A percentile compares a stretch with the other conserved stretches of the same genome.
Conservation (phyloP, 2,113 vertebrate genomes). For the Salvelinus namaycush region DNA sequence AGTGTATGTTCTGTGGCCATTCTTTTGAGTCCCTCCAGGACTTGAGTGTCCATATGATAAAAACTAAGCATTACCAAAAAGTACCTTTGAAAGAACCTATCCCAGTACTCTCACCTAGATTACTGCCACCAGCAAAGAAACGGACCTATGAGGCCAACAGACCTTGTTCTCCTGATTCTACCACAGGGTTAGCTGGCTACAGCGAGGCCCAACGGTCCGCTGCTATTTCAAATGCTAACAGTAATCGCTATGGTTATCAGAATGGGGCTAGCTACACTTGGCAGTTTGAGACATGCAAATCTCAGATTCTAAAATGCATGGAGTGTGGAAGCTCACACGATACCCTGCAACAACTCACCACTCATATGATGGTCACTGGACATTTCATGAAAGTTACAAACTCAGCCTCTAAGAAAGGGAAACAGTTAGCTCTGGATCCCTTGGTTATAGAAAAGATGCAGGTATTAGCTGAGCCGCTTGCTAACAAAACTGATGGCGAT, state of each 20-base stretch:
- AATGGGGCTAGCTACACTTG: slow-evolving; percentile 98
- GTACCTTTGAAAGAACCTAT: slow-evolving; percentile 99
- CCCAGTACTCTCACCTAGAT: slow-evolving; percentile 89
- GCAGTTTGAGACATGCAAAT: slow-evolving; percentile 99
- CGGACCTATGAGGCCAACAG: slow-evolving; percentile 89
- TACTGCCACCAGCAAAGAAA: slow-evolving; percentile 91
- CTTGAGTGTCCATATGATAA: slow-evolving; percentile 98
- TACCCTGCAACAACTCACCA: slow-evolving; percentile 94
- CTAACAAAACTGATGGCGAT: slow-evolving; percentile 76
- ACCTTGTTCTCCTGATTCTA: slow-evolving; percentile 95
- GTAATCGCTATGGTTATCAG: slow-evolving; percentile 94
- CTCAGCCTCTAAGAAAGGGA: slow-evolving; percentile 97
- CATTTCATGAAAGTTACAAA: slow-evolving; percentile 98
- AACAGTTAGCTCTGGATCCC: slow-evolving; percentile 92
- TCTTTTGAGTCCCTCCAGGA: slow-evolving; percentile 98
- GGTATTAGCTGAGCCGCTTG: slow-evolving; percentile 80
- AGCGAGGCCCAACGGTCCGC: slow-evolving; percentile 81
- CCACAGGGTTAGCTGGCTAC: slow-evolving; percentile 85
- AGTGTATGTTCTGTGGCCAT: slow-evolving; percentile 98
- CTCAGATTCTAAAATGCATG: slow-evolving; percentile 98
- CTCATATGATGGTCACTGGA: slow-evolving; percentile 99
- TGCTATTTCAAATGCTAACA: slow-evolving; percentile 76
- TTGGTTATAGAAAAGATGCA: slow-evolving; percentile 96
- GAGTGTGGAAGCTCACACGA: slow-evolving; percentile 98
- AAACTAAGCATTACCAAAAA: slow-evolving; percentile 99